phyloP scores from a whole-genome alignment of 2,113 vertebrate species.

The Corythoichthys intestinalis region DNA sequence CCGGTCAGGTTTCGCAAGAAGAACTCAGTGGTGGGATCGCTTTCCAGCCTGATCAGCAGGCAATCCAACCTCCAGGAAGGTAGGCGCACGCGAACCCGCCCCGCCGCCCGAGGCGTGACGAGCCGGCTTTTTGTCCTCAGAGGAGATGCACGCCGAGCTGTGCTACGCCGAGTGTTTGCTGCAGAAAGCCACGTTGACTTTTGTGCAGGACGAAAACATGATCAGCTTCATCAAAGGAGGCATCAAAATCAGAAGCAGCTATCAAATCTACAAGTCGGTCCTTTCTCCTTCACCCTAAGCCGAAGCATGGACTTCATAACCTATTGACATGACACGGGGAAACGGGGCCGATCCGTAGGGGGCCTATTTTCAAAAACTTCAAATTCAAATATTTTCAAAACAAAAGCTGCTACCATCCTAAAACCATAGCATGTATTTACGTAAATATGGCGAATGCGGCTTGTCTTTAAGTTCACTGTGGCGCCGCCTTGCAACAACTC shows the following conservation, averaged over 20 bases:
- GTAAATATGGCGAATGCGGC: no score
- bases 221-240: constrained; percentile 98
- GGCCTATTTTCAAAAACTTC: no score
- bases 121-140: constrained; percentile 62
- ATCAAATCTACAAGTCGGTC: constrained; percentile 96
- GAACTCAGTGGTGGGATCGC: constrained; percentile 84
- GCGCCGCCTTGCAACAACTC: no score
- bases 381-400: no score
- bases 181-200: constrained; percentile 93
- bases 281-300: neutral
- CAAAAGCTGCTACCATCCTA: no score
- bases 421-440: no score
- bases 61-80: constrained; percentile 85
- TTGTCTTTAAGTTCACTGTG: no score
- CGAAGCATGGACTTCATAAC: no score
- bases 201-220: constrained; percentile 99
- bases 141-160: constrained; percentile 97
- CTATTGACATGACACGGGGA: no score
- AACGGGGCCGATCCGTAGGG: no score
- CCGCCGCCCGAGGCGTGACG: neutral
- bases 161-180: constrained; percentile 96
- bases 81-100: constrained; percentile 28
- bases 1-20: constrained; percentile 84
- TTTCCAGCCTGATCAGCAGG: constrained; percentile 86
- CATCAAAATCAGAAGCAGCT: constrained; percentile 92